Percentiles rank a stretch among this genome's conserved stretches.
Conservation (phyloP, 2,113 vertebrate species). For the Dromiciops gliroides region DNA sequence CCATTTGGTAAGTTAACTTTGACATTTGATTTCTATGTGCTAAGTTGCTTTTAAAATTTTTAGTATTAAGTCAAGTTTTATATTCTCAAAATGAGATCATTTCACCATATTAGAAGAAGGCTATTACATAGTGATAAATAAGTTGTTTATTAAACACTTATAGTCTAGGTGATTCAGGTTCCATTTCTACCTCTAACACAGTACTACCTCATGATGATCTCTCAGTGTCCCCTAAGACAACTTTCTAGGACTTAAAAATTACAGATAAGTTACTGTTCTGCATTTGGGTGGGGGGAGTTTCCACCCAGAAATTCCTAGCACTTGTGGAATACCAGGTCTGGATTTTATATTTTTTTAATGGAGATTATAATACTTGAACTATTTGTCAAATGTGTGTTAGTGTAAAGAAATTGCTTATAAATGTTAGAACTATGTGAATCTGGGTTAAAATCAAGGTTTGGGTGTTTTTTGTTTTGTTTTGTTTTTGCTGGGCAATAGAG, state of each 20-base stretch:
- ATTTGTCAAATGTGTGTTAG: neutral
- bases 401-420: neutral
- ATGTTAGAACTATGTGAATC: neutral
- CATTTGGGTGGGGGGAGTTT: neutral
- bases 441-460: too few species aligned
- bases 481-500: too few species aligned
- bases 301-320: neutral
- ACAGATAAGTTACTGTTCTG: neutral
- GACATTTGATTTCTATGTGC: neutral
- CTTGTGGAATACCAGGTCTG: neutral
- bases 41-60: slow-evolving; percentile 29
- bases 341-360: neutral
- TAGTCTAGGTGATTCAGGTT: neutral
- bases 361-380: neutral
- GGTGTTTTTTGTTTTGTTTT: too few species aligned
- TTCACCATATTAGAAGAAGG: neutral
- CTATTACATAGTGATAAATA: neutral
- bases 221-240: neutral
- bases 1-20: slow-evolving; percentile 93
- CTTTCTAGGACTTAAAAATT: neutral
- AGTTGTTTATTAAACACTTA: neutral
- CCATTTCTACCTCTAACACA: neutral
- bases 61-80: slow-evolving; percentile 36
- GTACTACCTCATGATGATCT: too few species aligned
- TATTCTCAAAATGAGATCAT: neutral